A percentile compares a stretch with the other conserved stretches of the same genome.
Conservation (phyloP, 2,797 vertebrate species). For the Rhinogobio ventralis region DNA sequence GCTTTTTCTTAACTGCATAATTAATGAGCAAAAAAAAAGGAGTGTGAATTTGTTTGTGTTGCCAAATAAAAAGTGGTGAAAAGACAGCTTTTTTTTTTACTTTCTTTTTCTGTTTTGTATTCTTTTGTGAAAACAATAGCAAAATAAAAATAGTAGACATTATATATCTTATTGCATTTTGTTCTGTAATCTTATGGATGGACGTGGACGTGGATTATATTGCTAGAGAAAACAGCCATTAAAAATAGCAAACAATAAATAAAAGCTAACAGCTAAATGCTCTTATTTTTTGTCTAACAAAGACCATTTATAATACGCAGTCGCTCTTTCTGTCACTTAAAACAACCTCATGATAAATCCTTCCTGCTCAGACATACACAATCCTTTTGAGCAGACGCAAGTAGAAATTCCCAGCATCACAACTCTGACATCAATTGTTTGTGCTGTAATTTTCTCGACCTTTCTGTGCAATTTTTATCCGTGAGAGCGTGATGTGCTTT, state of each 20-base stretch:
- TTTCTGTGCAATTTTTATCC: constrained; percentile 63
- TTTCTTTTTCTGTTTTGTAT: constrained; percentile 62
- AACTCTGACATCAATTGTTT: constrained; percentile 75
- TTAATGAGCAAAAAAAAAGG: constrained; percentile 82
- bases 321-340: neutral
- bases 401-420: constrained; percentile 66
- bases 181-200: neutral
- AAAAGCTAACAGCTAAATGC: constrained; percentile 12
- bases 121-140: constrained; percentile 60
- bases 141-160: constrained; percentile 43
- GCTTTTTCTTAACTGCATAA: constrained; percentile 90
- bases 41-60: constrained; percentile 83
- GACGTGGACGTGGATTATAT: neutral
- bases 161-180: neutral
- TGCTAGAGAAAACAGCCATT: neutral
- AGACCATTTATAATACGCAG: neutral
- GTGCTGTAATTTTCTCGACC: constrained; percentile 75
- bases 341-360: neutral
- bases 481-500: constrained; percentile 72
- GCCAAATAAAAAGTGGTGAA: constrained; percentile 76
- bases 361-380: constrained; percentile 28
- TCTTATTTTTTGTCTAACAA: neutral
- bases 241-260: neutral
- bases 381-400: neutral
- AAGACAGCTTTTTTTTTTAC: constrained; percentile 59